These are phyloP conservation scores for Scylla paramamosain DNA, from an alignment of 1,140 invertebrate species.

Conservation along the genomic window DNA sequence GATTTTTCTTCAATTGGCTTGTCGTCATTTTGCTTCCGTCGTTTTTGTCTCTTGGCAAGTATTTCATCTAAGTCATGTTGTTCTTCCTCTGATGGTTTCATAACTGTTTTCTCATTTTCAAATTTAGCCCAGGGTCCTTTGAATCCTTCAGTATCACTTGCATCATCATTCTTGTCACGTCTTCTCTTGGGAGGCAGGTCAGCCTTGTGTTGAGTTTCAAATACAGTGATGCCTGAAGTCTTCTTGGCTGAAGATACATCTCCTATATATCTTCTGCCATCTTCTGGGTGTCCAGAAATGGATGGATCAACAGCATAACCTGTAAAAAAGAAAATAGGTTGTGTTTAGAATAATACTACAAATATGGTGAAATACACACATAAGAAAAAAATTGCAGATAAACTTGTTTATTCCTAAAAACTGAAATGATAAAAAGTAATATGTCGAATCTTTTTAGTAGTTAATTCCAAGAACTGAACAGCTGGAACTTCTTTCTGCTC, in stretches of 20 bases:
- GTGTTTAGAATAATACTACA: background rate
- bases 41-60: slow-evolving; percentile 93
- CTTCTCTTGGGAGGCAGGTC: slow-evolving; percentile 92
- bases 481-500: no score
- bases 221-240: slow-evolving; percentile 87
- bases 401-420: no score
- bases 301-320: slow-evolving; percentile 98
- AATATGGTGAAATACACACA: background rate
- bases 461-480: no score
- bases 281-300: slow-evolving; percentile 85
- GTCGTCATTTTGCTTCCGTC: slow-evolving; percentile 89
- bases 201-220: slow-evolving; percentile 87
- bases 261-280: slow-evolving; percentile 85
- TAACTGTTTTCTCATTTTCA: slow-evolving; percentile 92
- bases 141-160: slow-evolving; percentile 96
- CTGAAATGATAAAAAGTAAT: no score
- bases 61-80: slow-evolving; percentile 96
- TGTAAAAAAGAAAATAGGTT: slow-evolving; percentile 78
- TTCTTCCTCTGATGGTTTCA: slow-evolving; percentile 95
- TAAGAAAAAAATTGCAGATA: no score
- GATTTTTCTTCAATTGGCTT: slow-evolving; percentile 97
- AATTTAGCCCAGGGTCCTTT: slow-evolving; percentile 98
- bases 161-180: slow-evolving; percentile 93
- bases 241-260: slow-evolving; percentile 82
- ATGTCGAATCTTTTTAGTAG: no score